A percentile compares a stretch with the other conserved stretches of the same genome.
Conservation (phyloP, 2,888 invertebrate genomes). For the Leptinotarsa juncta region DNA sequence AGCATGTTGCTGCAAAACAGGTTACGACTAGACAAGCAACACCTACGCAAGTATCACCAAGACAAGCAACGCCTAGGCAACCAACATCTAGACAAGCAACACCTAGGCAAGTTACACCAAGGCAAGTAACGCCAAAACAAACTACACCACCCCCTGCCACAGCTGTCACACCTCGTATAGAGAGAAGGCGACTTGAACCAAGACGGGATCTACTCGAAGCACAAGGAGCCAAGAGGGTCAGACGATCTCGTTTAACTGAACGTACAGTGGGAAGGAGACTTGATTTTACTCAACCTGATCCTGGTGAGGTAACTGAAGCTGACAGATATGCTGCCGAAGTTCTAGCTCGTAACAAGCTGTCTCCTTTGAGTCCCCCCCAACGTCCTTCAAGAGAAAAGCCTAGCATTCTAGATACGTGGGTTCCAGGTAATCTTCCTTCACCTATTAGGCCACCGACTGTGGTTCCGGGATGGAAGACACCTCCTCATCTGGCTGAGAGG, state of each 20-base stretch:
- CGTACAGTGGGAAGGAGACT: conserved; percentile 1
- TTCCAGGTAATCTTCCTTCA: conserved; percentile 13
- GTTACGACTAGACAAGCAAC: neutral
- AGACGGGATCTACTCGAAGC: neutral
- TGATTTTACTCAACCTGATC: conserved; percentile 11
- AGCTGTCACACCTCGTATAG: neutral
- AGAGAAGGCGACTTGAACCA: neutral
- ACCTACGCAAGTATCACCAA: neutral
- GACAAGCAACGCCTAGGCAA: neutral
- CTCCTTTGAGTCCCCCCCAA: conserved; percentile 11
- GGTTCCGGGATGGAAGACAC: conserved; percentile 16
- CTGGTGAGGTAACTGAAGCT: neutral
- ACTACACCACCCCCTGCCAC: neutral
- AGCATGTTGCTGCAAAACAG: neutral
- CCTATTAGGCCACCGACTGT: conserved; percentile 1
- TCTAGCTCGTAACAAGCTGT: neutral
- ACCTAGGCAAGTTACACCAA: neutral
- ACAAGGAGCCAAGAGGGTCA: neutral
- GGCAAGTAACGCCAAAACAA: neutral
- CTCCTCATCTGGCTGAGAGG: conserved; percentile 4
- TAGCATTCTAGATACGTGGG: conserved; percentile 7
- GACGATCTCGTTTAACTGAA: neutral
- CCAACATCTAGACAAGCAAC: neutral
- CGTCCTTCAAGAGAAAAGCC: neutral
- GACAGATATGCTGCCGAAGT: conserved; percentile 7